These are phyloP conservation scores for Xenopus laevis DNA, from an alignment of 2,113 vertebrate genomes.

Conservation along the genomic window DNA sequence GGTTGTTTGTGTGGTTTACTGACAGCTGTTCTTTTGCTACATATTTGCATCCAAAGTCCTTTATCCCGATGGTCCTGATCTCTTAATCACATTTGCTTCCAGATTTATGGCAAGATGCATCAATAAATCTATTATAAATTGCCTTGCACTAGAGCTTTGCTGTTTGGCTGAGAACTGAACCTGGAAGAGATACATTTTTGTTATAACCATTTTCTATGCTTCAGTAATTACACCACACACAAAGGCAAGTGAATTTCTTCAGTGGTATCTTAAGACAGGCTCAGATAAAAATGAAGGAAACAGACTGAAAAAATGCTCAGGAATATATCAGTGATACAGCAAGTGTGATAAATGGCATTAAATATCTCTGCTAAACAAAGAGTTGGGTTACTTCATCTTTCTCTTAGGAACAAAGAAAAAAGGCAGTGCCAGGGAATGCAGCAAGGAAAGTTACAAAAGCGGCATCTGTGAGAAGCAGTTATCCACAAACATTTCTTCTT, in stretches of 20 bases:
- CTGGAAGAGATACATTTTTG: constrained; percentile 75
- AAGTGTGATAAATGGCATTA: constrained; percentile 45
- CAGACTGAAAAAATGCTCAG: constrained; percentile 50
- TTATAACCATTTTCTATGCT: constrained; percentile 70
- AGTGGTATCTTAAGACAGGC: constrained; percentile 49
- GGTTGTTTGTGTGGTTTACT: constrained; percentile 52
- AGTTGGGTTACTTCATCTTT: constrained; percentile 33
- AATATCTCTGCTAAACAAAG: constrained; percentile 17
- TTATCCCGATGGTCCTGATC: constrained; percentile 58
- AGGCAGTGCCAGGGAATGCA: too few species aligned
- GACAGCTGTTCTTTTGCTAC: constrained; percentile 57
- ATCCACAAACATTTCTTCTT: too few species aligned
- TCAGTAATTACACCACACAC: constrained; percentile 68
- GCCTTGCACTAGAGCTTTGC: constrained; percentile 65
- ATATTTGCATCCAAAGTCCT: constrained; percentile 46
- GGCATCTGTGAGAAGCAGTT: too few species aligned
- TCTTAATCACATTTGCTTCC: constrained; percentile 63
- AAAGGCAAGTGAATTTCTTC: constrained; percentile 38
- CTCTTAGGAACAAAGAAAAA: constrained; percentile 12
- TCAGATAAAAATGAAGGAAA: constrained; percentile 47
- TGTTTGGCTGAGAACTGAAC: constrained; percentile 62
- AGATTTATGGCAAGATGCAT: constrained; percentile 73
- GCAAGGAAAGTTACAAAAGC: too few species aligned
- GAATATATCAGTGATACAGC: constrained; percentile 42
- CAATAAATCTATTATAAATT: constrained; percentile 73